Conservation (phyloP, 2,888 invertebrate species). For the Toxonevra muliebris region DNA sequence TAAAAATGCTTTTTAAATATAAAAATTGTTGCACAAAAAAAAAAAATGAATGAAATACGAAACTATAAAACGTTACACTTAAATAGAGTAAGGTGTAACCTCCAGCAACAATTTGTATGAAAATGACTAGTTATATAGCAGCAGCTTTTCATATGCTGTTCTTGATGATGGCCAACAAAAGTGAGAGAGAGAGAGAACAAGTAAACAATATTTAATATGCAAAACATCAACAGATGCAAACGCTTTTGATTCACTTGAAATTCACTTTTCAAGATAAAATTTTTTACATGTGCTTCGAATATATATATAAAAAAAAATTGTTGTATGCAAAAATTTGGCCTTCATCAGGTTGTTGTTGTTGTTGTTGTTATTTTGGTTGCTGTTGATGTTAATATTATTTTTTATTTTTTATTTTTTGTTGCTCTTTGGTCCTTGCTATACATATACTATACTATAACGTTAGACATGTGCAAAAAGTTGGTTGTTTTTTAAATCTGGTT, state of each 20-base stretch:
- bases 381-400: too few species aligned
- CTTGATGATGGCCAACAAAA: not conserved
- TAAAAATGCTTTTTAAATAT: too few species aligned
- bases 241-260: constrained; percentile 56
- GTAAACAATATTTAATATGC: constrained; percentile 50
- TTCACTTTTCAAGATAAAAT: constrained; percentile 16
- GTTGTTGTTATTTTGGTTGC: too few species aligned
- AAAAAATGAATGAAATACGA: not conserved
- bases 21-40: not conserved
- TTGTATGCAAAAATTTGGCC: not conserved
- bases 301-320: not conserved
- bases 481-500: too few species aligned
- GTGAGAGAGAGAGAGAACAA: not conserved
- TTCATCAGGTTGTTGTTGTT: too few species aligned
- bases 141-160: not conserved
- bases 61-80: not conserved
- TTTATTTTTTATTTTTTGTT: too few species aligned
- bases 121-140: not conserved
- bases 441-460: too few species aligned
- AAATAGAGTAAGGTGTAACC: too few species aligned
- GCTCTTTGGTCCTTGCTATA: too few species aligned
- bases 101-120: not conserved
- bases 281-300: too few species aligned
- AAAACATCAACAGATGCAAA: constrained; percentile 56
- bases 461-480: too few species aligned